phyloP scores from a whole-genome alignment of 2,113 vertebrate species.

The Fulmarus glacialis region DNA sequence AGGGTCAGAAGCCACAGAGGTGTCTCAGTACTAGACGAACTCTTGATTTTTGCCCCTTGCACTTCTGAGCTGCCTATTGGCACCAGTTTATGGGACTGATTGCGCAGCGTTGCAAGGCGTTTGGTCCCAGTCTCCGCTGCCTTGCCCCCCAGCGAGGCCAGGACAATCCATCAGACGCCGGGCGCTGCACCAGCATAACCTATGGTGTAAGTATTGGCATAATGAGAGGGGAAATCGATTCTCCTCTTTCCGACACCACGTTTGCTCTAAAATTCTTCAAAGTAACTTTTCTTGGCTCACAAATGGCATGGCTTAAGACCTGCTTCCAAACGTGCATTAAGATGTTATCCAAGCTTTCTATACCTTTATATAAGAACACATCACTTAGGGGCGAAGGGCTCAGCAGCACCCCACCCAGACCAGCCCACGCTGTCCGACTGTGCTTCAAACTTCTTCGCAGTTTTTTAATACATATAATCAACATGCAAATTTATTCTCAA shows the following conservation, averaged over 20 bases:
- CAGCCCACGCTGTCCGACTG: neutral
- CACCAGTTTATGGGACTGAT: fast-evolving
- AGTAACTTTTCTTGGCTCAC: neutral
- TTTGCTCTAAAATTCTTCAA: neutral
- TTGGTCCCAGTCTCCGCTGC: neutral
- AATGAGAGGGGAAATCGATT: neutral
- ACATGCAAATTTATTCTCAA: neutral
- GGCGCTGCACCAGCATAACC: neutral
- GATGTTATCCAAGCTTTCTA: neutral
- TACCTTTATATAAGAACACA: no score
- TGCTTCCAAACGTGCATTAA: neutral
- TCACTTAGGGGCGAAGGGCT: fast-evolving
- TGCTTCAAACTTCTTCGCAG: fast-evolving
- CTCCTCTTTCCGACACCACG: neutral
- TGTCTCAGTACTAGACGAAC: fast-evolving
- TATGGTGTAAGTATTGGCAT: no score
- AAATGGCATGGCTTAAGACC: neutral
- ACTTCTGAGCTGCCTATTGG: neutral
- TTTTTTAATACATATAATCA: fast-evolving
- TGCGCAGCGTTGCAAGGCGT: fast-evolving
- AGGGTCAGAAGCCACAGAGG: neutral
- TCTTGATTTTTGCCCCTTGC: neutral
- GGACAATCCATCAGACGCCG: neutral
- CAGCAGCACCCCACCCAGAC: neutral
- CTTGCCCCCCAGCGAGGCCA: neutral